phyloP scores from a whole-genome alignment of 2,888 invertebrate genomes.

The Neocrepidodera transversa region DNA sequence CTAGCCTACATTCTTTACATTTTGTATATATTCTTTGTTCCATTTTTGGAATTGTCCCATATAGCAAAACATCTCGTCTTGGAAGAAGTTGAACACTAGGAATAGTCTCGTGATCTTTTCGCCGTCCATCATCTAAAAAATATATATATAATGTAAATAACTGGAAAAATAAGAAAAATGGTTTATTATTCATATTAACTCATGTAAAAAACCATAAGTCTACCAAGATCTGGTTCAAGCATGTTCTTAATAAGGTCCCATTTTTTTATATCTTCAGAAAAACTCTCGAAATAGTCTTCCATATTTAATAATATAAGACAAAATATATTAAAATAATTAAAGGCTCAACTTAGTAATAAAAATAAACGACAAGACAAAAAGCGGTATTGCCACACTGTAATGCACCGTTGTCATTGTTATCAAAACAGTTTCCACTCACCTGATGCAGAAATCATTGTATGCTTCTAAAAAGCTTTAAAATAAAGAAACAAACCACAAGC shows the following conservation, averaged over 20 bases:
- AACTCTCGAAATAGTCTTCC: slow-evolving; percentile 40
- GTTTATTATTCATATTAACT: slow-evolving; percentile 13
- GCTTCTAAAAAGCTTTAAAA: background rate
- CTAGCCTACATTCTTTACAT: slow-evolving; percentile 53
- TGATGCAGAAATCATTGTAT: background rate
- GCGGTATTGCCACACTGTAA: slow-evolving; percentile 10
- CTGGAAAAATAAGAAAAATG: slow-evolving; percentile 3
- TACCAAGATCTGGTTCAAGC: slow-evolving; percentile 39
- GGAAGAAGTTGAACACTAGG: slow-evolving; percentile 51
- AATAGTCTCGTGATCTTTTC: slow-evolving; percentile 28
- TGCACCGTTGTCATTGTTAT: slow-evolving; percentile 14
- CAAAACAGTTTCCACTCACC: slow-evolving; percentile 5
- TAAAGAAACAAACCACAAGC: background rate
- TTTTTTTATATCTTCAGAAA: slow-evolving; percentile 40
- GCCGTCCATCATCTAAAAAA: slow-evolving; percentile 29
- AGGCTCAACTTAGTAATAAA: slow-evolving; percentile 15
- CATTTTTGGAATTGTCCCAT: slow-evolving; percentile 56
- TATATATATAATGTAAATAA: slow-evolving; percentile 6
- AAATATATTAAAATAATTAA: slow-evolving; percentile 27
- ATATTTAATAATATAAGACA: slow-evolving; percentile 30
- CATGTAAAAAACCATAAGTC: slow-evolving; percentile 13
- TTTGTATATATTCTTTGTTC: slow-evolving; percentile 53
- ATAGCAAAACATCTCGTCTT: slow-evolving; percentile 53
- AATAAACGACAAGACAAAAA: slow-evolving; percentile 18
- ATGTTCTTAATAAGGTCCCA: slow-evolving; percentile 40